Percentiles rank a stretch among this genome's conserved stretches.
These are phyloP conservation scores for Calliopsis andreniformis DNA, from an alignment of 1,140 invertebrate genomes.

Conservation along the genomic window DNA sequence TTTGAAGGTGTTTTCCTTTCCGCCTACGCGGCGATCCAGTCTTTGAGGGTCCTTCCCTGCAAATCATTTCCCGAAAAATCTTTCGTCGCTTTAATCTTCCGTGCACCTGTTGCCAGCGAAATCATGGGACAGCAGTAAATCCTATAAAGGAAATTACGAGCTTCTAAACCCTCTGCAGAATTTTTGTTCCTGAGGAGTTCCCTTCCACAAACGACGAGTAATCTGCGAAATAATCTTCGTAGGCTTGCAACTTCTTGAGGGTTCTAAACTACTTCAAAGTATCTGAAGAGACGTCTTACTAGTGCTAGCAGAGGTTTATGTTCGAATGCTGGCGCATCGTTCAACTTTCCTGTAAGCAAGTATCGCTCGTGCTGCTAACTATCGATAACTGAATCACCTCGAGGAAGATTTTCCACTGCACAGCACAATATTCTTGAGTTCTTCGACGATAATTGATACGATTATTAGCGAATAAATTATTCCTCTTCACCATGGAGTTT, in stretches of 20 bases:
- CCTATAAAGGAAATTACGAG: too few species aligned
- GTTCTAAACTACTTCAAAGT: background rate
- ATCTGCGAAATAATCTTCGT: constrained; percentile 19
- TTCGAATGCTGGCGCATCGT: constrained; percentile 3
- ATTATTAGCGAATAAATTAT: too few species aligned
- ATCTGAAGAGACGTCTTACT: constrained; percentile 13
- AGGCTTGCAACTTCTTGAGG: background rate
- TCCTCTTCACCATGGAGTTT: too few species aligned
- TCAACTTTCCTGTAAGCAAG: background rate
- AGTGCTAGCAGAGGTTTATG: constrained; percentile 13
- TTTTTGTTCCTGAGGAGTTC: background rate
- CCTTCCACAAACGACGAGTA: background rate
- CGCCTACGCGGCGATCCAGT: too few species aligned
- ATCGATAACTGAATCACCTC: constrained; percentile 19
- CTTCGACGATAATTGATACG: too few species aligned
- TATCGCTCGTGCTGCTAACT: background rate
- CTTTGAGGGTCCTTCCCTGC: too few species aligned
- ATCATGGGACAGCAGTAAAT: too few species aligned
- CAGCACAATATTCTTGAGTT: background rate
- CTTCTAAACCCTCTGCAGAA: background rate
- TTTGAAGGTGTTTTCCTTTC: too few species aligned
- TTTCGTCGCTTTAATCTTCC: too few species aligned
- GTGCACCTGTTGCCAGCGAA: too few species aligned
- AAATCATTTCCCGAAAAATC: too few species aligned
- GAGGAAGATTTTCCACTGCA: background rate